These are phyloP conservation scores for Eurystomus gularis DNA, from an alignment of 2,113 vertebrate genomes.

Conservation along the genomic window DNA sequence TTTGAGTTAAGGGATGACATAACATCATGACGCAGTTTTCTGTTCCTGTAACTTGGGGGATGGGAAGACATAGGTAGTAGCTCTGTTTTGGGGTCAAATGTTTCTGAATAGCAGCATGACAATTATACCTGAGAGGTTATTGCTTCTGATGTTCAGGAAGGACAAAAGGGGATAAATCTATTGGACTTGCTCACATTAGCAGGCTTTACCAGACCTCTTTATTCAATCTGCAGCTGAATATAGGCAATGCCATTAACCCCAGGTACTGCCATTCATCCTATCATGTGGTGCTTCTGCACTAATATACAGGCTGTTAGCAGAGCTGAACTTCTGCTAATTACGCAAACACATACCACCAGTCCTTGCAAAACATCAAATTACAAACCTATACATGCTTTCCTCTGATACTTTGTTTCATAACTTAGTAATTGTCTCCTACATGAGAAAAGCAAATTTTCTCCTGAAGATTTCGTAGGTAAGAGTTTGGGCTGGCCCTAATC, in stretches of 20 bases:
- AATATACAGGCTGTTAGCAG: background rate
- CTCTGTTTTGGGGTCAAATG: background rate
- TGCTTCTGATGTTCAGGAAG: background rate
- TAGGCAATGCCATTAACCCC: background rate
- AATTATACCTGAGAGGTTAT: background rate
- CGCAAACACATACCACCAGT: background rate
- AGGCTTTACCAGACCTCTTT: background rate
- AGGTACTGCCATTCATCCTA: background rate
- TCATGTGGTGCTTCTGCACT: background rate
- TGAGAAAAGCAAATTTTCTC: background rate
- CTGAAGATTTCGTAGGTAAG: background rate
- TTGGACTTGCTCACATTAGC: background rate
- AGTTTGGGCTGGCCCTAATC: background rate
- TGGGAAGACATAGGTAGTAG: background rate
- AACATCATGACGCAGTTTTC: background rate
- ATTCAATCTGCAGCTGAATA: background rate
- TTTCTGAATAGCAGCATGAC: background rate
- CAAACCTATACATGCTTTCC: background rate
- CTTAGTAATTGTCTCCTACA: background rate
- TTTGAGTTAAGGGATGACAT: background rate
- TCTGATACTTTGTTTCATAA: background rate
- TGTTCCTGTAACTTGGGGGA: background rate
- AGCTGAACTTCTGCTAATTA: background rate
- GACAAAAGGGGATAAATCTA: background rate
- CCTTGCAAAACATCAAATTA: background rate